Evolutionary conservation across 2,888 invertebrate genomes (phyloP), one percentile per base, ranked within the genome.

Genomic region (Drosophila pegasa): DNA sequence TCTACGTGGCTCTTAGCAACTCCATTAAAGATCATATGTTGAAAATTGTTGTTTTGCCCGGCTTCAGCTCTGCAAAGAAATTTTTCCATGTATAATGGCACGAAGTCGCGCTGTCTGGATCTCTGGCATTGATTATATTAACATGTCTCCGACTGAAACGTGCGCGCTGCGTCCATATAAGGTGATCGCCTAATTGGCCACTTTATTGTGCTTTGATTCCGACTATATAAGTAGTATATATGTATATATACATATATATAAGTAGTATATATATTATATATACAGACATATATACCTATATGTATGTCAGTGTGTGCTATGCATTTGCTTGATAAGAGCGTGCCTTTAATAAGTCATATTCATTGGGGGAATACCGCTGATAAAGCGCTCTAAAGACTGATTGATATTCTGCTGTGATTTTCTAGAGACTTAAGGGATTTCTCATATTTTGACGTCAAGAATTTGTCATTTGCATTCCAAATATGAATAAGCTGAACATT

Each of bases 91-190:
- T 64, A 8, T n/a, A 31, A 40, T 31, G 29, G 31, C 72, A 76
- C 77, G 61, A 74, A 71, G 58, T 71, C 48, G 37, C 40, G 43
- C 58, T 48, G 51, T 75, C 45, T 58, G 37, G 47, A 63, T 50
- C 73, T 66, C 78, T 80, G 84, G 75, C 63, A 41, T 75, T 84
- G 63, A 80, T 84, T 77, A 56, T 72, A 80, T 76, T 70, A 63
- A 66, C 68, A 71, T 66, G 43, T 80, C 59, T 31, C 59, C 20
- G 67, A 12, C 25, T 51, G 37, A 56, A 63, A 52, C 59, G 70
- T 72, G 68, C 16, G 35, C 33, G 12, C 27, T 3, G 16, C 29
- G 25, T 8, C 55, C 35, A 29, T 35, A 38, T 38, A 20, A 33
- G 20, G 29, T 37, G 59, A 52, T 55, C 47, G 60, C 31, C 51